A percentile compares a stretch with the other conserved stretches of the same genome.
Conservation (phyloP, 2,113 vertebrate species). For the Rhea americana region DNA sequence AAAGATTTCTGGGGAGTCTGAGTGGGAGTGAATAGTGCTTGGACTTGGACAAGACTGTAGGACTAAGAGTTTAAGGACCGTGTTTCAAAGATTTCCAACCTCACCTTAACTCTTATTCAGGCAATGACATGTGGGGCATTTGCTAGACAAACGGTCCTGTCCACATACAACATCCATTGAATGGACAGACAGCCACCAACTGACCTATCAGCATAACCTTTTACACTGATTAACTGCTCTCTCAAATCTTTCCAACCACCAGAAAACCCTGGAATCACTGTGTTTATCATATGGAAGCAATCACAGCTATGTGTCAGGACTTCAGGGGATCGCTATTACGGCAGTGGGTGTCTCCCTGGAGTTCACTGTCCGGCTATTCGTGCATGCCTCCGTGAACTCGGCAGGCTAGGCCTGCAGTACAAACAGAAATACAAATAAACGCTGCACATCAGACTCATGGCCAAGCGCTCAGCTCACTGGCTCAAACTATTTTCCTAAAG, state of each 20-base stretch:
- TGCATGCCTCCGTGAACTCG: no score
- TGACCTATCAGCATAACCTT: not conserved
- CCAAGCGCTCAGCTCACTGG: not conserved
- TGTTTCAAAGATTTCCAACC: not conserved
- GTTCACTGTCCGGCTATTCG: not conserved
- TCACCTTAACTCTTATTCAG: not conserved
- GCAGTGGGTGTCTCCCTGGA: not conserved
- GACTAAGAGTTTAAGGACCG: not conserved
- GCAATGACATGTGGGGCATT: not conserved
- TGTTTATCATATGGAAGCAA: not conserved
- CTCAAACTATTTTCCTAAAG: not conserved
- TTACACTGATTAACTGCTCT: not conserved
- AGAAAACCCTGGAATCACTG: not conserved
- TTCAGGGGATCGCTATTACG: not conserved
- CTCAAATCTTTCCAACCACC: not conserved
- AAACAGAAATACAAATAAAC: not conserved
- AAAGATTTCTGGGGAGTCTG: not conserved
- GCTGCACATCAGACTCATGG: not conserved
- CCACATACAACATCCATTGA: not conserved
- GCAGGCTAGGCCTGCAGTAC: not conserved
- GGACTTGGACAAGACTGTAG: fast-evolving
- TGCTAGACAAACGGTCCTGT: not conserved
- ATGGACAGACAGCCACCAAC: not conserved
- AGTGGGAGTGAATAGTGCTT: not conserved
- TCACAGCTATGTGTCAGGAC: not conserved